Evolutionary conservation across 2,888 invertebrate species (phyloP), one percentile per base, ranked within the genome.

Genomic region (Caenorhabditis uteleia): DNA sequence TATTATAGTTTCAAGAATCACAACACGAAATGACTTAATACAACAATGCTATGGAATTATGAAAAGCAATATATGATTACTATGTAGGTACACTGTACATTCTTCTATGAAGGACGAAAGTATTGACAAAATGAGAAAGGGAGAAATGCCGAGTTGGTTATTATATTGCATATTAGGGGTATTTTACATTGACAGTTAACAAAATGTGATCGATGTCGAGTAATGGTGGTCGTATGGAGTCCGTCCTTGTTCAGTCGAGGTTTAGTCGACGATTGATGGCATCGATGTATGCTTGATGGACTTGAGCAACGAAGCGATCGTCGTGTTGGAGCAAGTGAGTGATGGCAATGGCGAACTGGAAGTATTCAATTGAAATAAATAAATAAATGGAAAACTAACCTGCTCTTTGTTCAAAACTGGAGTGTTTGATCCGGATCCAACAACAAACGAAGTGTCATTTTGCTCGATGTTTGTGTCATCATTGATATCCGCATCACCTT

Each of bases 281-380:
- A 23, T 67, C 67, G 16, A 62, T 42, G 53, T 75, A 75, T n/a
- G 72, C 71, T 42, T 68, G 69, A 36, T 72, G 74, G 21, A 73
- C 51, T 33, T 71, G 65, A 2, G 66, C 8, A 8, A 73, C 60
- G 43, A 75, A 75, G 20, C 64, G 64, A 42, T 75, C 75, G 38
- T 75, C 75, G n/a, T 49, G 66, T 34, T 68, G 66, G 36, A 75
- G 58, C 12, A 75, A 61, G 21, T 71, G 68, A 10, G 45, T 36
- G 18, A 75, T 42, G 3, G 71, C 70, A 7, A 53, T 33, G 26
- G 61, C n/a, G 33, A 75, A 59, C 58, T 71, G 64, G 40, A 65
- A 50, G n/a, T n/a, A n/a, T n/a, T n/a, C n/a, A n/a, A n/a, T n/a
- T n/a, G n/a, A n/a, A n/a, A 23, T 16, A 45, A 33, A 25, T 25